Percentiles rank a stretch among this genome's conserved stretches.
These are phyloP conservation scores for Geotria australis DNA, from an alignment of 2,797 vertebrate genomes.

Conservation along the genomic window DNA sequence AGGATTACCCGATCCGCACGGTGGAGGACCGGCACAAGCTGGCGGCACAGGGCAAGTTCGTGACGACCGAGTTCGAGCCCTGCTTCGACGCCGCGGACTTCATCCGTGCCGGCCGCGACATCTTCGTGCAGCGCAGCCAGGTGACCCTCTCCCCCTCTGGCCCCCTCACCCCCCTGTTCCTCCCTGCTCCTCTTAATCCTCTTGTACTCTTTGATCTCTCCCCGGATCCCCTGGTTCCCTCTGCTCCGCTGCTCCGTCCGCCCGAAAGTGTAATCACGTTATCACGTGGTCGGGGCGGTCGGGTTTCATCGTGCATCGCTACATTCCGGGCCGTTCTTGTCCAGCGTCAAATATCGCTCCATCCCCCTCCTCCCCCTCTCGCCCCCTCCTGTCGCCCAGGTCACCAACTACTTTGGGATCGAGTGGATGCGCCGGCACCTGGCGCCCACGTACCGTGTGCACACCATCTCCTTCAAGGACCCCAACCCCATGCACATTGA, in stretches of 20 bases:
- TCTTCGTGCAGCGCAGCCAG: slow-evolving; percentile 95
- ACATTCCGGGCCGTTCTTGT: too few species aligned
- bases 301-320: too few species aligned
- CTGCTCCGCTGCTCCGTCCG: too few species aligned
- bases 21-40: slow-evolving; percentile 82
- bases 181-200: neutral
- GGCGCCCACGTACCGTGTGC: slow-evolving; percentile 63
- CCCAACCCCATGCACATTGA: slow-evolving; percentile 98
- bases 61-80: slow-evolving; percentile 85
- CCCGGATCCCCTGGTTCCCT: too few species aligned
- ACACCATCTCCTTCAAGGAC: slow-evolving; percentile 69
- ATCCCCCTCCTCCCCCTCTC: too few species aligned
- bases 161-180: neutral
- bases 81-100: slow-evolving; percentile 97
- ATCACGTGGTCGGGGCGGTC: too few species aligned
- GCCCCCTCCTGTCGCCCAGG: slow-evolving; percentile 13
- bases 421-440: slow-evolving; percentile 95
- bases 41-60: slow-evolving; percentile 79
- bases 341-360: too few species aligned
- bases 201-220: too few species aligned
- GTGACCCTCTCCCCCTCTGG: slow-evolving; percentile 8
- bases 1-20: slow-evolving; percentile 66
- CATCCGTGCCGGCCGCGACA: slow-evolving; percentile 74
- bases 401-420: slow-evolving; percentile 81
- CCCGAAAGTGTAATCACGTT: too few species aligned